A percentile compares a stretch with the other conserved stretches of the same genome.
Conservation (phyloP, 2,797 vertebrate genomes). For the Sebastes miniatus region DNA sequence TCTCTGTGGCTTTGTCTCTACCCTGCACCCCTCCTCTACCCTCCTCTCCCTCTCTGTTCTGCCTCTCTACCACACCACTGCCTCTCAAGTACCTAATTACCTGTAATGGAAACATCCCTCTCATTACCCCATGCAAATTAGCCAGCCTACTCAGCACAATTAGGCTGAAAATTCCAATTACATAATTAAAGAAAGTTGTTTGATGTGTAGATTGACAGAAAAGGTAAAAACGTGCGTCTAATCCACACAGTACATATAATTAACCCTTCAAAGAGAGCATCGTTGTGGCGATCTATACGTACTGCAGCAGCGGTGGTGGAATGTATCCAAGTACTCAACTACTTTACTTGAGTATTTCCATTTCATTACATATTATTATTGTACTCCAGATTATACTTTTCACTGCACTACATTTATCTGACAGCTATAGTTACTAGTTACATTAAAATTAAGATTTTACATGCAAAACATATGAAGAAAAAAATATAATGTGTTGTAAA, state of each 20-base stretch:
- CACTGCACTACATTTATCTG: not conserved
- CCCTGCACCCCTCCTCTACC: conserved; percentile 19
- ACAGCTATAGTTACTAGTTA: not conserved
- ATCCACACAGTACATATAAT: conserved; percentile 62
- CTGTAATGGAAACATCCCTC: conserved; percentile 88
- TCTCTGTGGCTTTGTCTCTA: conserved; percentile 57
- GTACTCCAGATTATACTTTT: not conserved
- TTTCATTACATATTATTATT: not conserved
- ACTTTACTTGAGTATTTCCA: not conserved
- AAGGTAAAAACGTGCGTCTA: conserved; percentile 58
- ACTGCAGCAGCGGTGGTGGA: not conserved
- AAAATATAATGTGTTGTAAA: not conserved
- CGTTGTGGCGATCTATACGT: conserved; percentile 19
- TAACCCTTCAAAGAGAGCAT: conserved; percentile 56
- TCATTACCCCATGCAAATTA: conserved; percentile 88
- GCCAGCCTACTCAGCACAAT: conserved; percentile 83
- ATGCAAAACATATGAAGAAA: not conserved
- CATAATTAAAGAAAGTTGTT: conserved; percentile 85
- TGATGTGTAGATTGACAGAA: conserved; percentile 79
- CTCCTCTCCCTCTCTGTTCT: conserved; percentile 55
- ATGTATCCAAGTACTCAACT: not conserved
- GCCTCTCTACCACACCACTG: conserved; percentile 75
- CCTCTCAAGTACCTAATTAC: conserved; percentile 86
- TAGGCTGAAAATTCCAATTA: conserved; percentile 85
- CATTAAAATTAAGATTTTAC: not conserved